Base-by-base conservation (phyloP, 37 sponge, comb jelly and placozoan genomes). In the Beroe ovata region DNA sequence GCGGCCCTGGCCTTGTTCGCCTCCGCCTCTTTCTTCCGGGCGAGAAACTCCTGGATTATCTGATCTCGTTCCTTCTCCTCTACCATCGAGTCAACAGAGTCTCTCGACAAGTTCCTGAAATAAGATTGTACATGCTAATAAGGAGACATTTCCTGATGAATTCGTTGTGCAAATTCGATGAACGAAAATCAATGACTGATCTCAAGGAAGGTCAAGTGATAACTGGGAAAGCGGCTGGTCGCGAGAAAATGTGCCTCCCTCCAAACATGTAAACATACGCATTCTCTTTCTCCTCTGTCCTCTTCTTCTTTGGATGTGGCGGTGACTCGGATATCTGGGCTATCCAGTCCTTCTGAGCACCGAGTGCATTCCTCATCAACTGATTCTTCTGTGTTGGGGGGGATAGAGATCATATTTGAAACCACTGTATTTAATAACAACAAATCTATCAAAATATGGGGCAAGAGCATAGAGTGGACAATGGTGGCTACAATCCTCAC, bases 1-100 rank as follows among this genome's bases (percentile, higher is more conserved):
- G 84, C 84, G 20, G 62, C 96, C 35, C 95, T 60, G 20, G 91
- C 91, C 60, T 91, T 96, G 93, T 96, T 93, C 8, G 89, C 92
- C 29, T 95, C 96, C 54, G 94, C 96, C 47, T 92, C 91, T 28
- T 72, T 89, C 90, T 89, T 91, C 21, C 94, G 61, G 64, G 90
- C 71, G 8, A 91, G 90, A 60, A 92, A 96, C 88, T 96, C 96
- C 22, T 63, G 89, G 18, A 96, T 90, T 29, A 94, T 64, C 19
- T 71, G 29, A 1, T 88, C 92, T 29, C 84, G 91, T 38, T 91
- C 95, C 20, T 88, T 63, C 3, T 36, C 62, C 11, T 58, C 39
- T 26, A 62, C 88, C 54, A 47, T 11, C 6, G 54, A 47, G 11
- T 47, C 54, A 6, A 47, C 54, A 16, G 54, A 47, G 6, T 47